These are phyloP conservation scores for Dermochelys coriacea DNA, from an alignment of 2,797 vertebrate species.

Conservation along the genomic window DNA sequence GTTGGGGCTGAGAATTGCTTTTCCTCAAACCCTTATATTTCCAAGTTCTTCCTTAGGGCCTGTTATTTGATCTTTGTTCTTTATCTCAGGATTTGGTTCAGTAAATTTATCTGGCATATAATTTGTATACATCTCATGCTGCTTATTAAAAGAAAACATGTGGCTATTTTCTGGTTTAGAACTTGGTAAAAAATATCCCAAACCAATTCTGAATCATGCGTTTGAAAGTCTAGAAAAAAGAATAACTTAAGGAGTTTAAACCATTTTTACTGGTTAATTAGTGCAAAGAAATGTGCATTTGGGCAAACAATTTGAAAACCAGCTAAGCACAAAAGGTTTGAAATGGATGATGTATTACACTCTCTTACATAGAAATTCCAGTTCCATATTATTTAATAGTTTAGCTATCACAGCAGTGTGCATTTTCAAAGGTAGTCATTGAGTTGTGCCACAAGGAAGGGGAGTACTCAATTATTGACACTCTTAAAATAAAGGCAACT, in stretches of 20 bases:
- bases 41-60: not conserved
- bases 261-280: not conserved
- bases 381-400: constrained; percentile 7
- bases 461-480: not conserved
- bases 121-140: not conserved
- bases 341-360: not conserved
- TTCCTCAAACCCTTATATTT: not conserved
- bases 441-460: not conserved
- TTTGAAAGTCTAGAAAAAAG: not conserved
- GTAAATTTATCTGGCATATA: not conserved
- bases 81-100: not conserved
- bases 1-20: not conserved
- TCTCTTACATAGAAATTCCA: not conserved
- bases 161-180: not conserved
- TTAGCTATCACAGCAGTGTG: constrained; percentile 1
- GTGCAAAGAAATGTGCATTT: not conserved
- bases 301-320: not conserved
- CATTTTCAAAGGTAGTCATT: not conserved
- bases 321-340: not conserved
- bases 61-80: not conserved
- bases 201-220: not conserved
- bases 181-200: not conserved
- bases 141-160: not conserved
- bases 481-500: not conserved
- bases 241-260: not conserved